A percentile compares a stretch with the other conserved stretches of the same genome.
Conservation (phyloP, 2,888 invertebrate species). For the Eristalis pertinax region DNA sequence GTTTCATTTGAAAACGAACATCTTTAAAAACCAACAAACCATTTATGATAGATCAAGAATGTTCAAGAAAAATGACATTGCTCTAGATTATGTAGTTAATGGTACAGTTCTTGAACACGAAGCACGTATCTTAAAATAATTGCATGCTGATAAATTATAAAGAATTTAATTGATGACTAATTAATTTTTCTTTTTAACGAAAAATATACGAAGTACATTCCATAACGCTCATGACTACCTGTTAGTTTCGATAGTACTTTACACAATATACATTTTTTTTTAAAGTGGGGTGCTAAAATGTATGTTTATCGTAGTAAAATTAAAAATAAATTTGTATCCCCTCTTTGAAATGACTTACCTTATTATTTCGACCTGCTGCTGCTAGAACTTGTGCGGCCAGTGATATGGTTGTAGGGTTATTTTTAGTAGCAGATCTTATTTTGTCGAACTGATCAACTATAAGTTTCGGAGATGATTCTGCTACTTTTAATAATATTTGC, state of each 20-base stretch:
- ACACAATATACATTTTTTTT: neutral
- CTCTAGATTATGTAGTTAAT: too few species aligned
- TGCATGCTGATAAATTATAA: too few species aligned
- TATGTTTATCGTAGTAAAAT: too few species aligned
- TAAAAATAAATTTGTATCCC: neutral
- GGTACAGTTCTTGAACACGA: too few species aligned
- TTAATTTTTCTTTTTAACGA: neutral
- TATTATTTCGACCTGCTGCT: conserved; percentile 87
- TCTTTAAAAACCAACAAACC: too few species aligned
- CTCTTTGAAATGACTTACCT: conserved; percentile 81
- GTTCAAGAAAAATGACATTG: too few species aligned
- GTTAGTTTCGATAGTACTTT: neutral
- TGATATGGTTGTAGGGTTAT: conserved; percentile 85
- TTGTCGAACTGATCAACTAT: conserved; percentile 88
- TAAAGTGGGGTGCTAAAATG: too few species aligned
- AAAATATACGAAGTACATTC: neutral
- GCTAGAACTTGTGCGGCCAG: conserved; percentile 88
- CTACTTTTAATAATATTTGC: conserved; percentile 89
- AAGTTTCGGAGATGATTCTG: conserved; percentile 86
- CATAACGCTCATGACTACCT: neutral
- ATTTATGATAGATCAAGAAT: too few species aligned
- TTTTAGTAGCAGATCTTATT: conserved; percentile 86
- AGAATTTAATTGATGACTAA: too few species aligned
- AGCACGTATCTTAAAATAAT: too few species aligned
- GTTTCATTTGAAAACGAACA: too few species aligned